phyloP scores from a whole-genome alignment of 2,797 vertebrate genomes.

The Synaphobranchus kaupii region DNA sequence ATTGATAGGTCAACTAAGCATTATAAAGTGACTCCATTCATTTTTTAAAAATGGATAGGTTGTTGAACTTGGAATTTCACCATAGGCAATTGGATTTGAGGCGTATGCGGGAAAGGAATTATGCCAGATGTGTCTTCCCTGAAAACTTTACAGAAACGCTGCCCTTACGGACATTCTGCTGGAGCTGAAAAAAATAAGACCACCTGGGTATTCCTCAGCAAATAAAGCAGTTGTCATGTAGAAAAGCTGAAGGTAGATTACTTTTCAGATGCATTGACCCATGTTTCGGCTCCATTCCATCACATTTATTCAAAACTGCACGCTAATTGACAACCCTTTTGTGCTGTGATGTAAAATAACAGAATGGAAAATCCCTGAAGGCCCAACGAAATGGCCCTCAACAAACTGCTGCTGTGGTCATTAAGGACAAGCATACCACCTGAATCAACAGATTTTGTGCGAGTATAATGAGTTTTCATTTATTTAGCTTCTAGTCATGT shows the following conservation, averaged over 20 bases:
- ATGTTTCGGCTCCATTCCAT: constrained; percentile 15
- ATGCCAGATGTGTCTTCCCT: constrained; percentile 29
- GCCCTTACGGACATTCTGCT: constrained; percentile 15
- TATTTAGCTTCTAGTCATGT: constrained; percentile 46
- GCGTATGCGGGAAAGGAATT: constrained; percentile 41
- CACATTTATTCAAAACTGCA: constrained; percentile 27
- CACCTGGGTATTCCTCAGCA: too few relatives aligned
- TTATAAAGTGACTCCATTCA: constrained; percentile 12
- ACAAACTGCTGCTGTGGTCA: constrained; percentile 53
- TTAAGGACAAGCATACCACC: constrained; percentile 63
- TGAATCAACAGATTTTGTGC: constrained; percentile 65
- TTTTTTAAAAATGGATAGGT: constrained; percentile 37
- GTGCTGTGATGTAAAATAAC: constrained; percentile 48
- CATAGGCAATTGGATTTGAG: constrained; percentile 37
- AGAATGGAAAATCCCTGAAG: constrained; percentile 44
- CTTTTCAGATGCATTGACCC: neutral
- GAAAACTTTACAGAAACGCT: constrained; percentile 36
- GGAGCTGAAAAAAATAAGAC: neutral
- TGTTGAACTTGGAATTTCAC: constrained; percentile 42
- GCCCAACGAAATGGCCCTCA: constrained; percentile 55
- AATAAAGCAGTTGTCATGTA: neutral
- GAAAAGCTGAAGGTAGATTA: neutral
- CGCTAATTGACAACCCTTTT: constrained; percentile 45
- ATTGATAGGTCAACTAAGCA: constrained; percentile 37
- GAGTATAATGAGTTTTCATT: constrained; percentile 55